Base-by-base conservation (phyloP, 2,113 vertebrate genomes). In the Conger conger region DNA sequence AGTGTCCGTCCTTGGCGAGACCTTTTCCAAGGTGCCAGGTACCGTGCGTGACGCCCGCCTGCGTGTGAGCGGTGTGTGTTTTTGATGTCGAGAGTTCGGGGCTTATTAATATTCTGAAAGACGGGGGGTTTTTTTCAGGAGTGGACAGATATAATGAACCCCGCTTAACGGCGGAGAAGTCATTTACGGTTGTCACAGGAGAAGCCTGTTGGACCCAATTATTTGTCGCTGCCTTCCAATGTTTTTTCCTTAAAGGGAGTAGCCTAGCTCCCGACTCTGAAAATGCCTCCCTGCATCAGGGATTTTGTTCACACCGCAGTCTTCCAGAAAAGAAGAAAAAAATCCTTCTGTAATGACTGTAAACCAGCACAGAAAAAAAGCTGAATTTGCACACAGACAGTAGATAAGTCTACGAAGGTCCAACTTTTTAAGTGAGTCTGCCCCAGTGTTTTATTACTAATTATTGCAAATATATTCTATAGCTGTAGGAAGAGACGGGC, bases 1-100 rank as follows among this genome's bases (percentile, higher is more conserved):
- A 3, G 95, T 97, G 85, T 93, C 96, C 1, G 93, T 99, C 92
- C 97, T 99, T 57, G 97, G 97, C 90, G 97, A 97, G 94, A 96
- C 96, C 92, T 98, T 97, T 94, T 94, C 95, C 85, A 94, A 93
- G 85, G 89, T 96, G 93, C 97, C 98, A 99, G 98, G 98, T 99
- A 96, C 92, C 77, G 45, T 35, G n/a, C n/a, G 27, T 30, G 9
- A 90, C 90, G 86, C 90, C 88, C 90, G 93, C 94, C 93, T 91
- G 89, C 87, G 89, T 82, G 83, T 85, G 87, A 86, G 90, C 84
- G 81, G 60, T 57, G 86, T 76, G 88, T 84, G 90, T 89, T 91
- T 87, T 90, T 93, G 91, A 92, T 93, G 90, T 91, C 50, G 77
- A 86, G 89, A 86, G 88, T 93, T 91, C 87, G 92, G 92, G 93